phyloP scores from a whole-genome alignment of 2,113 vertebrate genomes.

The Rostratula benghalensis region DNA sequence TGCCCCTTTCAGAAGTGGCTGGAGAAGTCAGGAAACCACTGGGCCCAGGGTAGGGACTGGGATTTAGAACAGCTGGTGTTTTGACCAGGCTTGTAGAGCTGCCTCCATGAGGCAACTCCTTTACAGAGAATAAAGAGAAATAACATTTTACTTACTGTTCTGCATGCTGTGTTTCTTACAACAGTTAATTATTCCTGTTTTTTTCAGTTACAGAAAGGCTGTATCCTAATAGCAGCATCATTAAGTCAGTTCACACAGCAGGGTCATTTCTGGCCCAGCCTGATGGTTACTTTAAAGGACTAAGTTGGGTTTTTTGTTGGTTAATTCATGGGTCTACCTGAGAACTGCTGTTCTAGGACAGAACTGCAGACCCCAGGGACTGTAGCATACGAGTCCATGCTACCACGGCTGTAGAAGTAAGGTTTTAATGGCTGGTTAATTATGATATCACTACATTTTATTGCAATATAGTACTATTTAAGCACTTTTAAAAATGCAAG shows the following conservation, averaged over 20 bases:
- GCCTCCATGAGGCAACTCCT: not conserved
- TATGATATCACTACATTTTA: constrained; percentile 86
- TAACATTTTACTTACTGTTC: not conserved
- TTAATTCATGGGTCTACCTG: accelerated
- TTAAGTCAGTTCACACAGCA: not conserved
- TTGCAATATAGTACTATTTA: constrained; percentile 87
- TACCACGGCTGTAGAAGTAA: constrained; percentile 73
- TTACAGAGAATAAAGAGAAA: constrained; percentile 38
- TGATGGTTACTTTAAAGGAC: not conserved
- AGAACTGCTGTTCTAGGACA: accelerated
- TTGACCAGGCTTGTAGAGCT: not conserved
- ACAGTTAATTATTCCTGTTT: not conserved
- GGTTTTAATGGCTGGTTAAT: constrained; percentile 88
- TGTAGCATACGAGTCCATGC: constrained; percentile 28
- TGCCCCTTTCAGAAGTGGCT: not conserved
- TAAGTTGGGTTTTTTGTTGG: too few species aligned
- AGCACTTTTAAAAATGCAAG: constrained; percentile 89
- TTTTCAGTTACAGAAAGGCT: not conserved
- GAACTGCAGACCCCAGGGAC: not conserved
- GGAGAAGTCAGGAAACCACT: not conserved
- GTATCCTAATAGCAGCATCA: not conserved
- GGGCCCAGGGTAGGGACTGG: not conserved
- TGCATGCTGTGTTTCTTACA: not conserved
- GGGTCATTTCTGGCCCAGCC: not conserved
- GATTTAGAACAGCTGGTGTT: not conserved